phyloP scores from a whole-genome alignment of 2,888 invertebrate genomes.

The Pterostichus madidus region DNA sequence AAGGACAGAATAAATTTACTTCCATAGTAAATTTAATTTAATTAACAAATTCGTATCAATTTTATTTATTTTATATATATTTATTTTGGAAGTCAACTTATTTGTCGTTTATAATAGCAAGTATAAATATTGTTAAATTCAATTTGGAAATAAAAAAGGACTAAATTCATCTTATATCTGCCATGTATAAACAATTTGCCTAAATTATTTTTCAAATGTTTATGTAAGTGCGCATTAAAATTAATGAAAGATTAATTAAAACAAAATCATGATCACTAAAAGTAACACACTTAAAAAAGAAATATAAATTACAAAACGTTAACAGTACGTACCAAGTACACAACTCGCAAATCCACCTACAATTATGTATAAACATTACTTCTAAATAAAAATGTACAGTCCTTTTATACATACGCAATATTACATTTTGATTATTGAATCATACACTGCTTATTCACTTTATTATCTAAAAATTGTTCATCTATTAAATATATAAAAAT shows the following conservation, averaged over 20 bases:
- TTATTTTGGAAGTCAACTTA: no score
- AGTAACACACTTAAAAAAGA: slow-evolving; percentile 13
- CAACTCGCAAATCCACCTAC: slow-evolving; percentile 38
- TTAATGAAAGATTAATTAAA: slow-evolving; percentile 23
- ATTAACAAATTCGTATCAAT: no score
- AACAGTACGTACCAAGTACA: slow-evolving; percentile 47
- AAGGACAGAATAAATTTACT: no score
- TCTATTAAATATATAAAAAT: background rate
- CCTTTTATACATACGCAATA: slow-evolving; percentile 47
- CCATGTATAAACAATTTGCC: slow-evolving; percentile 14
- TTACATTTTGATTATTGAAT: slow-evolving; percentile 52
- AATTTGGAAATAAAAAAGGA: slow-evolving; percentile 10
- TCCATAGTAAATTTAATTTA: no score
- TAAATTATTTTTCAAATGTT: background rate
- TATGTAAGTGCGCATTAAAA: slow-evolving; percentile 1
- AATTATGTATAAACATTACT: slow-evolving; percentile 49
- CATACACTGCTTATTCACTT: slow-evolving; percentile 18
- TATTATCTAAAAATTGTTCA: background rate
- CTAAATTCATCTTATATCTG: background rate
- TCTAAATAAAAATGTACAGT: slow-evolving; percentile 53
- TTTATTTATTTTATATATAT: no score
- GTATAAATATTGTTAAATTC: no score
- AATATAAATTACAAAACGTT: slow-evolving; percentile 37
- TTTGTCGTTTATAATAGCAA: no score
- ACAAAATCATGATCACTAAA: slow-evolving; percentile 26